A percentile compares a stretch with the other conserved stretches of the same genome.
Evolutionary conservation across 1,140 invertebrate genomes (phyloP).

Genomic region (Brachionus koreanus): DNA sequence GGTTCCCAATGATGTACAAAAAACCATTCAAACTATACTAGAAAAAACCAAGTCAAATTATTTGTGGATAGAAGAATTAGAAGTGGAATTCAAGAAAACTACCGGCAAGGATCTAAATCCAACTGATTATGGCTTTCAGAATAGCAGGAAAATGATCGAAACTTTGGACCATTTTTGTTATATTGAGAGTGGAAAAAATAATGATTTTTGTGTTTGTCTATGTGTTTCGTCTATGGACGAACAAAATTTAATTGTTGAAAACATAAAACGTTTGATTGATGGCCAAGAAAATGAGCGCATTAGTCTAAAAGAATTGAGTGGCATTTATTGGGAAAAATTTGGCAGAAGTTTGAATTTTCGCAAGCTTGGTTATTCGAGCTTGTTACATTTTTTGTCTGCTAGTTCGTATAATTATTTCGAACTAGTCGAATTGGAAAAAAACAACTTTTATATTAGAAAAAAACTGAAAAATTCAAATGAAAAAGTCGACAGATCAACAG

Average conservation of each 20-base stretch:
- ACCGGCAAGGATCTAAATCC: not conserved
- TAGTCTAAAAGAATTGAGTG: not conserved
- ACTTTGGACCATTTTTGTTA: not conserved
- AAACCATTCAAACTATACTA: not conserved
- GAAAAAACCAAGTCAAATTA: not conserved
- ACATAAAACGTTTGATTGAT: not conserved
- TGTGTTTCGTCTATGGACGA: not conserved
- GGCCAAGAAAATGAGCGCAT: not conserved
- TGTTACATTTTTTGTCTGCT: not conserved
- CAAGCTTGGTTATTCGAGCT: not conserved
- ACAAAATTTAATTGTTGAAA: not conserved
- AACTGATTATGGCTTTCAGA: not conserved
- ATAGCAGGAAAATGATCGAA: not conserved
- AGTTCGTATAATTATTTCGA: not conserved
- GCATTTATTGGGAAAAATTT: slow-evolving; percentile 9
- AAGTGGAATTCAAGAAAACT: not conserved
- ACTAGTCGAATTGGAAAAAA: not conserved
- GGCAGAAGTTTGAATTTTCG: not conserved
- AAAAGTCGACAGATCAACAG: too few relatives aligned
- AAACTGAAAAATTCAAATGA: not conserved
- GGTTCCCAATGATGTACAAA: not conserved
- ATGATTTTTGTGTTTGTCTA: not conserved
- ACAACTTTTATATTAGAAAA: not conserved
- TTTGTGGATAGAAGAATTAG: not conserved
- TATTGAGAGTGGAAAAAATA: not conserved